Percentiles rank a stretch among this genome's conserved stretches.
phyloP scores from a whole-genome alignment of 2,797 vertebrate genomes.

The Furcifer pardalis region DNA sequence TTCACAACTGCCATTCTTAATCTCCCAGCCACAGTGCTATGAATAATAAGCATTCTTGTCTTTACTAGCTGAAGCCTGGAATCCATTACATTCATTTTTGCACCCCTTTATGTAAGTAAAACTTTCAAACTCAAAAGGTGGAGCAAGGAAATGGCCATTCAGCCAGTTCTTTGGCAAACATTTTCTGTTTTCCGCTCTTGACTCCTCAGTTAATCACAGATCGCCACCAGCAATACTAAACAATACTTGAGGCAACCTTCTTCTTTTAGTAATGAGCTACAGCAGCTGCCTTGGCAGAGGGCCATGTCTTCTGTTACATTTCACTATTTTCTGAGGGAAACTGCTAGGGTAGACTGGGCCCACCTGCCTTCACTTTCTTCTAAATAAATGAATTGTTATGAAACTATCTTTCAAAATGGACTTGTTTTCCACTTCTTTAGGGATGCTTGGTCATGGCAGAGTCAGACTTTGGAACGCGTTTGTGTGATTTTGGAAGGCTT shows the following conservation, averaged over 20 bases:
- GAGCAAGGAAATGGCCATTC: constrained; percentile 11
- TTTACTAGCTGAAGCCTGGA: neutral
- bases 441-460: neutral
- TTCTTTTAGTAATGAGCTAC: constrained; percentile 43
- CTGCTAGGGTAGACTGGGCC: neutral
- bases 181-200: neutral
- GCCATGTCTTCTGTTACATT: constrained; percentile 25
- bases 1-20: neutral
- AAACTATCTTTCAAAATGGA: neutral
- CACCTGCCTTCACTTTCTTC: neutral
- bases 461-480: constrained; percentile 1
- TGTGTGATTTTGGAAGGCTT: neutral
- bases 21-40: neutral
- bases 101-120: constrained; percentile 11
- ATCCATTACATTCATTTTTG: constrained; percentile 12
- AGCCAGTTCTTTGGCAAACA: neutral
- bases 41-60: constrained; percentile 1
- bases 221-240: constrained; percentile 43
- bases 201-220: constrained; percentile 41
- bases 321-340: constrained; percentile 39
- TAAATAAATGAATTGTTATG: neutral
- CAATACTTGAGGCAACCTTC: constrained; percentile 18
- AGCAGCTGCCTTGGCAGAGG: constrained; percentile 27
- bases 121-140: constrained; percentile 2
- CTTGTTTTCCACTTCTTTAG: constrained; percentile 7